Conservation (phyloP, 2,888 invertebrate genomes). For the Synanthedon myopaeformis region DNA sequence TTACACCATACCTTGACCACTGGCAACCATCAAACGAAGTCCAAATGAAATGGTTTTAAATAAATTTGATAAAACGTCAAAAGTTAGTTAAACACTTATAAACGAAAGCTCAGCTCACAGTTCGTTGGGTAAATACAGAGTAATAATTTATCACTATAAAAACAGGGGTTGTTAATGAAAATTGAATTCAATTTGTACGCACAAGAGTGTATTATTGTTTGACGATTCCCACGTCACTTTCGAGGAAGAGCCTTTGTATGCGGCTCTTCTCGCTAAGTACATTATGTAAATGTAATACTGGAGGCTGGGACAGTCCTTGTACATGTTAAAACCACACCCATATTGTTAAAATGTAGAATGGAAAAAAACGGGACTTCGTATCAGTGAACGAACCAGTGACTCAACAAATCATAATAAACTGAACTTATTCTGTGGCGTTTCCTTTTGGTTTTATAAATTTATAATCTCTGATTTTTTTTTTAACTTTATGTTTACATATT, state of each 20-base stretch:
- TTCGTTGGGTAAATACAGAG: slow-evolving; percentile 25
- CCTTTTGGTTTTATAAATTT: no score
- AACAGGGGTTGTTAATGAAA: slow-evolving; percentile 23
- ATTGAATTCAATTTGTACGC: slow-evolving; percentile 21
- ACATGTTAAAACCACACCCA: slow-evolving; percentile 44
- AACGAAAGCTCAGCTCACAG: slow-evolving; percentile 19
- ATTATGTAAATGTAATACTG: slow-evolving; percentile 62
- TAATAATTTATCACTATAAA: slow-evolving; percentile 38
- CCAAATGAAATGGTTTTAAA: no score
- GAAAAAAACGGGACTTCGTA: background rate
- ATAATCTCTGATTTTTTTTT: no score
- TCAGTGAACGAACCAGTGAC: no score
- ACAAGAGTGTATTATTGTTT: slow-evolving; percentile 42
- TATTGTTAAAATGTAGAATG: slow-evolving; percentile 24
- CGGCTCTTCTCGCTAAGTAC: slow-evolving; percentile 51
- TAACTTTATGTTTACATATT: no score
- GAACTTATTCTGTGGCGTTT: background rate
- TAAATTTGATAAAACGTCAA: slow-evolving; percentile 11
- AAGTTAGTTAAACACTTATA: slow-evolving; percentile 18
- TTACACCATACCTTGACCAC: no score
- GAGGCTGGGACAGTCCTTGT: slow-evolving; percentile 46
- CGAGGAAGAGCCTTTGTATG: slow-evolving; percentile 47
- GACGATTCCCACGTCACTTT: slow-evolving; percentile 37
- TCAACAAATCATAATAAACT: background rate
- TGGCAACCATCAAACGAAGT: no score